A percentile compares a stretch with the other conserved stretches of the same genome.
Conservation (phyloP, 2,797 vertebrate genomes). For the Peromyscus melanophrys region DNA sequence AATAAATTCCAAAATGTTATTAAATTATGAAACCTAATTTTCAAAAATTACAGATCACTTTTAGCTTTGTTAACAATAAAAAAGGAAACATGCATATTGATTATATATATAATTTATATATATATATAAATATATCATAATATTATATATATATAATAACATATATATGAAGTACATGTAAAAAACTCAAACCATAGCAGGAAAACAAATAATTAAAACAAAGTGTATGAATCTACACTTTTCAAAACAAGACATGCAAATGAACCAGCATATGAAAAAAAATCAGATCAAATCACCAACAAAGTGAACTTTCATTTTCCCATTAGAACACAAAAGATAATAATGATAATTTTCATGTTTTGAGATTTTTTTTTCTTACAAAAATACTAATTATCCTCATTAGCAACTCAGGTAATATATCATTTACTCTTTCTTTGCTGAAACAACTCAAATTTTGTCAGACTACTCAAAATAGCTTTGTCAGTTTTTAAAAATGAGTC, state of each 20-base stretch:
- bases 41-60: background rate
- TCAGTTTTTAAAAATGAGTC: background rate
- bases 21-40: background rate
- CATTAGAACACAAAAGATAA: background rate
- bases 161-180: background rate
- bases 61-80: background rate
- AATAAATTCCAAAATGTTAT: background rate
- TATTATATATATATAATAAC: background rate
- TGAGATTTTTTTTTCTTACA: background rate
- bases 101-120: background rate
- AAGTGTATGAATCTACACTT: background rate
- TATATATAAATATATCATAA: background rate
- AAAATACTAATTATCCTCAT: constrained; percentile 70
- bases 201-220: background rate
- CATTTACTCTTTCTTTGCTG: constrained; percentile 60
- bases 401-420: background rate
- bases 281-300: background rate
- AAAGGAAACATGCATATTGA: background rate
- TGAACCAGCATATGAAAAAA: background rate
- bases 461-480: constrained; percentile 67
- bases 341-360: constrained; percentile 47
- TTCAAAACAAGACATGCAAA: background rate
- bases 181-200: background rate
- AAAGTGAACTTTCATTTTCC: constrained; percentile 31
- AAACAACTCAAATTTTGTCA: constrained; percentile 51